Evolutionary conservation across 2,113 vertebrate species (phyloP).

Genomic region (Rhynchopsitta pachyrhyncha): DNA sequence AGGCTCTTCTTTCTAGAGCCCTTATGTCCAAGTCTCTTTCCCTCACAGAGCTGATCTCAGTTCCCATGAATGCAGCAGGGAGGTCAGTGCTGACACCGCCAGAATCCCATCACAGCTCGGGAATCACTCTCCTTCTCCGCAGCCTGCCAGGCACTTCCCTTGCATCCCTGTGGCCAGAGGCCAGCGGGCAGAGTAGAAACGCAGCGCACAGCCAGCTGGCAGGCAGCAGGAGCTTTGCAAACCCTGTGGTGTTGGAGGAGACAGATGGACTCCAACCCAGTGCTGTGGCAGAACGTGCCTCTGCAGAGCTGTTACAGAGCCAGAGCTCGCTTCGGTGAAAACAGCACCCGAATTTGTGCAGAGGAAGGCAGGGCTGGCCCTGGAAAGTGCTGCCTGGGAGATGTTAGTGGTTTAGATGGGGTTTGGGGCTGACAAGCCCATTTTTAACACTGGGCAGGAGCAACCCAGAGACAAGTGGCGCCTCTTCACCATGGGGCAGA

Average conservation of each 20-base stretch:
- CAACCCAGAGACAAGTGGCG: neutral
- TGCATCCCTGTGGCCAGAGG: neutral
- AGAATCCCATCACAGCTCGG: neutral
- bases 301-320: neutral
- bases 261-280: neutral
- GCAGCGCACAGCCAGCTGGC: neutral
- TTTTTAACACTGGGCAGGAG: neutral
- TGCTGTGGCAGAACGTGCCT: accelerated
- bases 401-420: neutral
- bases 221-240: neutral
- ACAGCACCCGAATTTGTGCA: neutral
- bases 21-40: neutral
- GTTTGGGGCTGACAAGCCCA: neutral
- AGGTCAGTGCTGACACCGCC: neutral
- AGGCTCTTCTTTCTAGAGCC: neutral
- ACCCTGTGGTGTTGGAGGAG: accelerated
- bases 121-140: neutral
- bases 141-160: neutral
- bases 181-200: neutral
- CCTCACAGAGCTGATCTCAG: neutral
- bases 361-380: neutral
- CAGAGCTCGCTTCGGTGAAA: neutral
- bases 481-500: neutral
- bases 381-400: neutral
- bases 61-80: neutral